phyloP scores from a whole-genome alignment of 35 echinoderm and acorn worm genomes.

The Hemicentrotus pulcherrimus region DNA sequence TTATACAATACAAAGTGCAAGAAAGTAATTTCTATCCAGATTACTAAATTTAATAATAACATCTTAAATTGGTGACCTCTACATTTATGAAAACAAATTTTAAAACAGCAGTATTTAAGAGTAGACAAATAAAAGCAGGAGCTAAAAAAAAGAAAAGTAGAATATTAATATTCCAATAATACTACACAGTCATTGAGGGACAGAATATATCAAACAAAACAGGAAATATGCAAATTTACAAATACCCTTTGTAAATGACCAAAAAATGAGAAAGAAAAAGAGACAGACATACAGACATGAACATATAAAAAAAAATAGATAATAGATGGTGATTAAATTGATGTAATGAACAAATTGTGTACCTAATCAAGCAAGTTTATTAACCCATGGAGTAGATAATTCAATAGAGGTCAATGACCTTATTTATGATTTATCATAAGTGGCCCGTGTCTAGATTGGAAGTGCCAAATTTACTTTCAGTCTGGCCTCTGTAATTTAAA shows the following conservation, averaged over 20 bases:
- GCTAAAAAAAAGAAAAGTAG: too few relatives aligned
- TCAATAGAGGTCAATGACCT: not conserved
- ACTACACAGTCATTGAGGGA: not conserved
- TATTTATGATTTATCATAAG: not conserved
- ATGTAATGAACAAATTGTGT: not conserved
- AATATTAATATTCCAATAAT: too few relatives aligned
- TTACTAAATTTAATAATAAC: too few relatives aligned
- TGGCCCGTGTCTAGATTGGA: not conserved
- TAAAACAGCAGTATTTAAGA: too few relatives aligned
- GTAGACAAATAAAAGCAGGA: too few relatives aligned
- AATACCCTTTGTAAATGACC: not conserved
- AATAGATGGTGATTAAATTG: not conserved
- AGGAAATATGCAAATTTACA: not conserved
- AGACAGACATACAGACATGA: not conserved
- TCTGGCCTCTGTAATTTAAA: too few relatives aligned
- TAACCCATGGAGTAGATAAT: not conserved
- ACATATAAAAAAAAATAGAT: not conserved
- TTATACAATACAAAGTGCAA: too few relatives aligned
- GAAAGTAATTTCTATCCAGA: too few relatives aligned
- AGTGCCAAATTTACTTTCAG: not conserved
- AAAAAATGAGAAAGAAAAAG: not conserved
- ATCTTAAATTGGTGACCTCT: too few relatives aligned
- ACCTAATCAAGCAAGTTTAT: not conserved
- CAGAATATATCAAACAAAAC: not conserved
- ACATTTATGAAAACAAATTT: too few relatives aligned